These are phyloP conservation scores for Nomada ruficornis DNA, from an alignment of 2,888 invertebrate genomes.

Conservation along the genomic window DNA sequence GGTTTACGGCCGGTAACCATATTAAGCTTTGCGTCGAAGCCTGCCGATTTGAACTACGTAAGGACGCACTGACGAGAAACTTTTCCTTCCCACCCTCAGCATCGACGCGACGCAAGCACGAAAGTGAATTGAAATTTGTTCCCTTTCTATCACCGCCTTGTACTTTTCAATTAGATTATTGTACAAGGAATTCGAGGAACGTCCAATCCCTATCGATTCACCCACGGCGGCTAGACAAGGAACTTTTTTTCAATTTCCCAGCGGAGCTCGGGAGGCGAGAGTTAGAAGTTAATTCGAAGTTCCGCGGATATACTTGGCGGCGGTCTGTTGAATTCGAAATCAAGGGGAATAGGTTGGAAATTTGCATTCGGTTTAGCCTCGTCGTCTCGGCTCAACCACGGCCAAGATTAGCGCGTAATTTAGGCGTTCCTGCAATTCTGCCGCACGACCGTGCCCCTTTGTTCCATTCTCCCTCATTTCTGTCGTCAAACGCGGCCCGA, in stretches of 20 bases:
- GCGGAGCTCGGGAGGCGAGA: neutral
- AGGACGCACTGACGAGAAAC: constrained; percentile 1
- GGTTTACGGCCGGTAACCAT: constrained; percentile 10
- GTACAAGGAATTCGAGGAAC: constrained; percentile 4
- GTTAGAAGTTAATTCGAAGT: constrained; percentile 41
- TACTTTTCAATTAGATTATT: neutral
- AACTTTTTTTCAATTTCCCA: constrained; percentile 25
- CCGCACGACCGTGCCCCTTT: neutral
- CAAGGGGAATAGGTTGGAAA: constrained; percentile 20
- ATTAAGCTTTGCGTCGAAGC: constrained; percentile 38
- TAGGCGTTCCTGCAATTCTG: constrained; percentile 10
- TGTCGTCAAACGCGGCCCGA: neutral
- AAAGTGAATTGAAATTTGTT: constrained; percentile 18
- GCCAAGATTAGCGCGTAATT: constrained; percentile 27
- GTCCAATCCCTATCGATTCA: neutral
- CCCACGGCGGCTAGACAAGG: neutral
- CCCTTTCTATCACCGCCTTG: neutral
- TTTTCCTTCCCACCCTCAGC: neutral
- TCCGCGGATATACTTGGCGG: constrained; percentile 36
- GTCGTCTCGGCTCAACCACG: constrained; percentile 9
- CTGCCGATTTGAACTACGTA: neutral
- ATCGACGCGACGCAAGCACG: neutral
- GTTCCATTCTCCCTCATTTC: too few species aligned
- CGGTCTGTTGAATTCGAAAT: constrained; percentile 42
- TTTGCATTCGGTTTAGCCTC: constrained; percentile 39